Evolutionary conservation across 2,113 vertebrate species (phyloP).

Genomic region (Rissa tridactyla): DNA sequence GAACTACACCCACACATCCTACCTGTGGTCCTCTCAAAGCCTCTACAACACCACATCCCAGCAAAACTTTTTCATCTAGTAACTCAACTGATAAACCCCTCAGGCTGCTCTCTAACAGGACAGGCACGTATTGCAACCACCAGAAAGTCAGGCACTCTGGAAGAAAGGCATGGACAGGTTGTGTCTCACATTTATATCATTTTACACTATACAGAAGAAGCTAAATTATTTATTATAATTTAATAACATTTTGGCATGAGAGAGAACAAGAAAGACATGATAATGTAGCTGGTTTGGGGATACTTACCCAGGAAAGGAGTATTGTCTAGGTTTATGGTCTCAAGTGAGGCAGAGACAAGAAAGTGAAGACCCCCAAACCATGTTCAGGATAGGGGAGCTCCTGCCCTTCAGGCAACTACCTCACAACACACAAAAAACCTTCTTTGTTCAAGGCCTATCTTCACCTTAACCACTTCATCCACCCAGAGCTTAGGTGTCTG

Average conservation of each 20-base stretch:
- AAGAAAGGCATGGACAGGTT: not conserved
- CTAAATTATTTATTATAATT: not conserved
- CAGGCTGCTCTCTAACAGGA: not conserved
- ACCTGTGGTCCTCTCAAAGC: not conserved
- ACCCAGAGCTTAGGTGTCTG: not conserved
- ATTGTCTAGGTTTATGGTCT: not conserved
- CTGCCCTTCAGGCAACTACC: not conserved
- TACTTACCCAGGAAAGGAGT: not conserved
- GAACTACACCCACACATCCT: not conserved
- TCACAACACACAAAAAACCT: not conserved
- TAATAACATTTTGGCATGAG: not conserved
- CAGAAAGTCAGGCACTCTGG: not conserved
- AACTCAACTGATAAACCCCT: not conserved
- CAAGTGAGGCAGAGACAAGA: not conserved
- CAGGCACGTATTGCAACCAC: not conserved
- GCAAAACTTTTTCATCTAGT: not conserved
- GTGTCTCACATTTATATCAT: not conserved
- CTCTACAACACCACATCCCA: not conserved
- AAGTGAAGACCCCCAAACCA: not conserved
- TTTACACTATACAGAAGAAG: not conserved
- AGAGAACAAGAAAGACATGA: not conserved
- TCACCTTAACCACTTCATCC: not conserved
- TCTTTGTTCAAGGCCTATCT: not conserved
- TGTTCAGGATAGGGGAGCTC: not conserved
- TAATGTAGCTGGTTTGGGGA: not conserved